Evolutionary conservation across 1,140 invertebrate species (phyloP).

Genomic region (Eupeodes corollae): DNA sequence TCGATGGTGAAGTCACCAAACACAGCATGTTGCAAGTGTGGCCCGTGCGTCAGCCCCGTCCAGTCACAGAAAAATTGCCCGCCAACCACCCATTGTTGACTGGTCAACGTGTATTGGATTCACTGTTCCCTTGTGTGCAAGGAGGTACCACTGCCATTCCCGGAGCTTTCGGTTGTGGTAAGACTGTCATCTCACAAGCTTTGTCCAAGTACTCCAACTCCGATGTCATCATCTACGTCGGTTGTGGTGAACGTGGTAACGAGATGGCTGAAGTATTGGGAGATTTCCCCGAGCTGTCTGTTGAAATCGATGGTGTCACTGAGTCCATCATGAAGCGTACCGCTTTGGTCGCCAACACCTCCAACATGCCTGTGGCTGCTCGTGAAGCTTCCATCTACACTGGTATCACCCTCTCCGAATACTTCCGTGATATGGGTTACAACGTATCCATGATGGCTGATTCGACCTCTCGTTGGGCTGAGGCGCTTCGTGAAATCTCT

Average conservation of each 20-base stretch:
- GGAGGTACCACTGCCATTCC: constrained; percentile 99
- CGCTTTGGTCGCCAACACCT: constrained; percentile 97
- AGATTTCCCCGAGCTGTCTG: constrained; percentile 96
- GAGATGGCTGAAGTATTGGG: constrained; percentile 85
- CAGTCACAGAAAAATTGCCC: constrained; percentile 95
- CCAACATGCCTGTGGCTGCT: constrained; percentile 99
- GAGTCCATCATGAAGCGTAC: constrained; percentile 99
- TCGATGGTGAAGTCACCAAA: constrained; percentile 88
- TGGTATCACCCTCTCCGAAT: constrained; percentile 90
- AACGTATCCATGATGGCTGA: constrained; percentile 99
- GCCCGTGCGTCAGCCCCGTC: constrained; percentile 95
- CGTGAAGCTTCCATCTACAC: constrained; percentile 99
- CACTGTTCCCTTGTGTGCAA: constrained; percentile 96
- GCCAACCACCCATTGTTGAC: constrained; percentile 97
- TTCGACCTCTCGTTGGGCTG: constrained; percentile 99
- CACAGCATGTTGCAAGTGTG: constrained; percentile 92
- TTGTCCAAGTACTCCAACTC: constrained; percentile 99
- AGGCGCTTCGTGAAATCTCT: constrained; percentile 98
- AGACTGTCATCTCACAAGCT: constrained; percentile 89
- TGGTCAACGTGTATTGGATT: constrained; percentile 95
- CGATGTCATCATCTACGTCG: constrained; percentile 98
- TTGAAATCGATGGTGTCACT: constrained; percentile 91
- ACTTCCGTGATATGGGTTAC: constrained; percentile 99
- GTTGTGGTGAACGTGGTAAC: constrained; percentile 93
- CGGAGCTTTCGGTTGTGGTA: constrained; percentile 85